Evolutionary conservation across 2,797 vertebrate species (phyloP).

Genomic region (Syngnathus rostellatus): DNA sequence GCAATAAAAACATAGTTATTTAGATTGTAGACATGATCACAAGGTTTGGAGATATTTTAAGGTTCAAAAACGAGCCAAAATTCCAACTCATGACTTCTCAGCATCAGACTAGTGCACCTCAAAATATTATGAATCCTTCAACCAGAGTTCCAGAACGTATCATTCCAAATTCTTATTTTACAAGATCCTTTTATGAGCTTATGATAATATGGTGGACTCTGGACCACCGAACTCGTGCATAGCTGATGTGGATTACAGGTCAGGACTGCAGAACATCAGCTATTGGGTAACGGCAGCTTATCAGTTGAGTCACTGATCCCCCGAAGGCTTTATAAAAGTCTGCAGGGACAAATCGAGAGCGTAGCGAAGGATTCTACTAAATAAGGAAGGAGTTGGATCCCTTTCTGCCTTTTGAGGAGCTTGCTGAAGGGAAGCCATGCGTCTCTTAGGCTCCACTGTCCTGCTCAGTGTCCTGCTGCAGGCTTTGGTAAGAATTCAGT

Average conservation of each 20-base stretch:
- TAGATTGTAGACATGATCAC: too few relatives aligned
- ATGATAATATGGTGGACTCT: conserved; percentile 35
- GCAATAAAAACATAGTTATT: too few relatives aligned
- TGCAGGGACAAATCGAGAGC: conserved; percentile 3
- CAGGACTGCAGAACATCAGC: conserved; percentile 27
- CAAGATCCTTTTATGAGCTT: background rate
- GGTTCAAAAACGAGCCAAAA: background rate
- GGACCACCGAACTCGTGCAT: conserved; percentile 22
- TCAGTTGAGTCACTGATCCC: conserved; percentile 47
- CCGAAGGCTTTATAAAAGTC: conserved; percentile 20
- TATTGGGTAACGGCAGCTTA: conserved; percentile 22
- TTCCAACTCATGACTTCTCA: background rate
- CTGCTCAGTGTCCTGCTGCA: conserved; percentile 66
- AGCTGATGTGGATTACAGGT: conserved; percentile 21
- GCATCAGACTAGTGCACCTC: background rate
- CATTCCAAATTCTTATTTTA: conserved; percentile 12
- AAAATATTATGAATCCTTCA: background rate
- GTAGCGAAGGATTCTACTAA: conserved; percentile 5
- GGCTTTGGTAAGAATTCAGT: conserved; percentile 56
- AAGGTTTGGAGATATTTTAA: too few relatives aligned
- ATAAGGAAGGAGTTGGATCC: conserved; percentile 11
- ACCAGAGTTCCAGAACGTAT: background rate
- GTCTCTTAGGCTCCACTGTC: conserved; percentile 52
- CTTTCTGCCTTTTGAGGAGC: conserved; percentile 34
- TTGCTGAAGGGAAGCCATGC: conserved; percentile 61